These are phyloP conservation scores for Scomber scombrus DNA, from an alignment of 2,113 vertebrate genomes.

Conservation along the genomic window DNA sequence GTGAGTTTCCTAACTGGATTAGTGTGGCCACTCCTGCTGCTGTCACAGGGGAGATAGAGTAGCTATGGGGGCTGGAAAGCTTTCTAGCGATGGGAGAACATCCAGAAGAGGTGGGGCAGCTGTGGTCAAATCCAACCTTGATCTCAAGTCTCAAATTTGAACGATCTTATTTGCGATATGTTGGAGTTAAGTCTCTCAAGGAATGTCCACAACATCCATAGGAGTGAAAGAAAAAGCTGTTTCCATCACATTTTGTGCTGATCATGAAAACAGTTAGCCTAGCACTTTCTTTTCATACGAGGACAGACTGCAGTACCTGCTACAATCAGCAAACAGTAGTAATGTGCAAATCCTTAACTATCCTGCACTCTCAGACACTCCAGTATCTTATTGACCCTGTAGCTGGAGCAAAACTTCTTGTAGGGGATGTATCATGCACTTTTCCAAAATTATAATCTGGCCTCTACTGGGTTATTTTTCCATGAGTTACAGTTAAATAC, in stretches of 20 bases:
- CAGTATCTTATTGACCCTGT: neutral
- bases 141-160: slow-evolving; percentile 44
- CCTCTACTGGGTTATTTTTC: no score
- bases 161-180: slow-evolving; percentile 65
- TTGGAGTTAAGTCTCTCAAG: slow-evolving; percentile 7
- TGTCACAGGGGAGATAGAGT: slow-evolving; percentile 54
- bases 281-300: slow-evolving; percentile 22
- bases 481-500: no score
- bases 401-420: neutral
- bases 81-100: slow-evolving; percentile 33
- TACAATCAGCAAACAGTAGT: slow-evolving; percentile 42
- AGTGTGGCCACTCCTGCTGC: slow-evolving; percentile 58
- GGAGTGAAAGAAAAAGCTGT: slow-evolving; percentile 19
- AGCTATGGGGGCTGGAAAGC: slow-evolving; percentile 33
- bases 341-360: neutral
- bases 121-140: slow-evolving; percentile 12
- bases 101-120: slow-evolving; percentile 14
- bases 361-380: neutral
- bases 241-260: slow-evolving; percentile 49
- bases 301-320: slow-evolving; percentile 7
- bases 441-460: no score
- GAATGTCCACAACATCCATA: slow-evolving; percentile 1
- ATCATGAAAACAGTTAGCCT: slow-evolving; percentile 17
- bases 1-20: slow-evolving; percentile 75
- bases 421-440: no score